Percentiles rank a stretch among this genome's conserved stretches.
These are phyloP conservation scores for Eueremaeus valkanovi DNA, from an alignment of 2,888 invertebrate species.

Conservation along the genomic window DNA sequence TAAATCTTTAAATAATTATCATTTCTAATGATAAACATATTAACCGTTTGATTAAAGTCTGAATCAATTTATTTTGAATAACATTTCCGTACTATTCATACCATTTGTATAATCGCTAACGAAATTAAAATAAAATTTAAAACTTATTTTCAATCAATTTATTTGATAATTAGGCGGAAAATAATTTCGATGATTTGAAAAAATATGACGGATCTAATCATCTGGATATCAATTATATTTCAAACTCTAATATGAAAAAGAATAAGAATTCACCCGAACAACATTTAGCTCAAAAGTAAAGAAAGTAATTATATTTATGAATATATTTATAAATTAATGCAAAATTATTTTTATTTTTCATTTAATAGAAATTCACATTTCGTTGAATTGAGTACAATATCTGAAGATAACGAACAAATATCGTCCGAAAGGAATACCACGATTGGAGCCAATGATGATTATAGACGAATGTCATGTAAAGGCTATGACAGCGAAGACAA, in stretches of 20 bases:
- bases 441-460: not conserved
- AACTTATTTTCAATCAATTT: not conserved
- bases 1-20: no score
- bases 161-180: not conserved
- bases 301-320: not conserved
- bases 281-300: not conserved
- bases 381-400: conserved; percentile 33
- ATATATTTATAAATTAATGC: not conserved
- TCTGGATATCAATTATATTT: not conserved
- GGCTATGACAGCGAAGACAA: no score
- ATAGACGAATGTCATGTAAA: no score
- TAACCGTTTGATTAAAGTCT: no score
- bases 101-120: no score
- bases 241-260: not conserved
- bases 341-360: no score
- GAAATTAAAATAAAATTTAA: not conserved
- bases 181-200: conserved; percentile 18
- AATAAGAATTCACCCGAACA: not conserved
- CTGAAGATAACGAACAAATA: conserved; percentile 33
- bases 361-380: conserved; percentile 23
- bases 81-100: no score
- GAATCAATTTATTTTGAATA: no score
- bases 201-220: conserved; percentile 14
- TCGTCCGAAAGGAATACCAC: conserved; percentile 21
- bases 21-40: no score